Base-by-base conservation (phyloP, 2,888 invertebrate genomes). In the Frankliniella intonsa region DNA sequence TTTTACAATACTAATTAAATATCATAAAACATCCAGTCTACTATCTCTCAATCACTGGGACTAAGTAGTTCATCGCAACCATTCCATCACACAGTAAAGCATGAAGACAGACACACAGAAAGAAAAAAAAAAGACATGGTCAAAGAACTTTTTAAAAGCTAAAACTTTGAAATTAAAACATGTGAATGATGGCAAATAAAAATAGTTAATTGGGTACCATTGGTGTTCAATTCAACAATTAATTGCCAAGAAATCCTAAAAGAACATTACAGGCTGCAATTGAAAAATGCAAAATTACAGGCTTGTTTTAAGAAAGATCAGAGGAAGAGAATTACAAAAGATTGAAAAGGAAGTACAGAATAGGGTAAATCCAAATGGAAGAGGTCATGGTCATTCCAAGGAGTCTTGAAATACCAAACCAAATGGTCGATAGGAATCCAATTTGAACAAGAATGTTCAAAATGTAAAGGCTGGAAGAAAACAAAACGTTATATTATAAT, bases 281-380 rank as follows among this genome's bases (percentile, higher is more conserved):
- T 38, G 3, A 3, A 38, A 38, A 38, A 38, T 38, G 38, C 5
- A 62, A 62, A 62, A 62, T 62, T 17, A 62, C 3, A 62, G n/a
- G 7, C 17, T 62, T 10, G 12, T 62, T 12, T 25, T 22, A 76
- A 76, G 22, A 25, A 25, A 76, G 25, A 12, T 5, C 69, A 25
- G 2, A 9, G 55, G n/a, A 2, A 76, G 25, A 25, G 9, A 8
- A 25, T 76, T 76, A 76, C n/a, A 76, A 22, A 25, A 76, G 69
- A 76, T 76, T 76, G 69, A 76, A 76, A 76, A 76, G 69, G 69
- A 76, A 25, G 25, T 25, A 76, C 22, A 76, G 25, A 22, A 76
- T 25, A 25, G 69, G 69, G 25, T 76, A 76, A 9, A 76, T 0
- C 69, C 69, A 76, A 25, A 76, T 25, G 10, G 69, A 25, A 22